A percentile compares a stretch with the other conserved stretches of the same genome.
phyloP scores from a whole-genome alignment of 2,113 vertebrate genomes.

The Paradisaea rubra region DNA sequence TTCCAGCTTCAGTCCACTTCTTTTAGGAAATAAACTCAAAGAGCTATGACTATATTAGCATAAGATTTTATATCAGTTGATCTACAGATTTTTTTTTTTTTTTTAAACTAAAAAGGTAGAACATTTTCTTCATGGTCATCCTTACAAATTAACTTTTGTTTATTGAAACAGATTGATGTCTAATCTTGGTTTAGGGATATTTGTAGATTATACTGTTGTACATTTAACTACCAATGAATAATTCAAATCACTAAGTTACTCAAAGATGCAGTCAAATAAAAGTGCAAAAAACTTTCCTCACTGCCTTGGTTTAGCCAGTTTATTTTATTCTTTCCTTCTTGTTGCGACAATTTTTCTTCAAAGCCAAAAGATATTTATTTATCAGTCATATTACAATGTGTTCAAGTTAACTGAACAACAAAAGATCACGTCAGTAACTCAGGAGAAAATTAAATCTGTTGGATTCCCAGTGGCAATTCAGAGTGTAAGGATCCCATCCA shows the following conservation, averaged over 20 bases:
- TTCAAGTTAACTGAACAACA: background rate
- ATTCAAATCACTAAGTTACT: background rate
- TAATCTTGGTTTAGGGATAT: background rate
- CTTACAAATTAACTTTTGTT: background rate
- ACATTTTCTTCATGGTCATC: background rate
- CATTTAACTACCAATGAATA: background rate
- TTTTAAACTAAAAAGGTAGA: background rate
- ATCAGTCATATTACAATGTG: conserved; percentile 7
- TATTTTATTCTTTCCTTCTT: background rate
- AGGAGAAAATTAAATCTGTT: conserved; percentile 56
- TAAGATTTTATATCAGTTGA: background rate
- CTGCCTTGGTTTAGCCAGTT: background rate
- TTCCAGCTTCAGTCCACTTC: background rate
- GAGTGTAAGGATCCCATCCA: conserved; percentile 17
- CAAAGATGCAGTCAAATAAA: background rate
- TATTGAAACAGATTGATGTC: background rate
- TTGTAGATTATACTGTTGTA: background rate
- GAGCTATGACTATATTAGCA: background rate
- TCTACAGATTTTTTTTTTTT: background rate
- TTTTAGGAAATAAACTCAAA: background rate
- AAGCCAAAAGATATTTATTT: background rate
- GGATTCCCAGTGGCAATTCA: conserved; percentile 45
- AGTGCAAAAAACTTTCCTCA: background rate
- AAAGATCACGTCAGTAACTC: conserved; percentile 43
- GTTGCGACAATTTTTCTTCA: background rate